A percentile compares a stretch with the other conserved stretches of the same genome.
Conservation (phyloP, 1,140 invertebrate genomes). For the Penaeus vannamei region DNA sequence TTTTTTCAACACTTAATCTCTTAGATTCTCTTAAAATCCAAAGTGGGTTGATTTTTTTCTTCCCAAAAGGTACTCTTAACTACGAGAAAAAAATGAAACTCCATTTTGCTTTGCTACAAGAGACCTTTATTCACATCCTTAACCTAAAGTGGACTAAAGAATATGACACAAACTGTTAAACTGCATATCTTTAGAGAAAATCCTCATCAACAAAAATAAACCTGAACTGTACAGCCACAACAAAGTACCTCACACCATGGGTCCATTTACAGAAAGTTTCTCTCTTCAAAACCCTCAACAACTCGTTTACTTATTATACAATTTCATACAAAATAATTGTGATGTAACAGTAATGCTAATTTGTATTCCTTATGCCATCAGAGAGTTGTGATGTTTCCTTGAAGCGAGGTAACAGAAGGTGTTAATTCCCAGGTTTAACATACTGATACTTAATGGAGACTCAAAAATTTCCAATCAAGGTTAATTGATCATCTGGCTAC, state of each 20-base stretch:
- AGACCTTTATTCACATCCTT: slow-evolving; percentile 66
- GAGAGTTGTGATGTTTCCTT: slow-evolving; percentile 49
- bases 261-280: slow-evolving; percentile 38
- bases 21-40: too few relatives aligned
- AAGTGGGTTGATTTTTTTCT: too few relatives aligned
- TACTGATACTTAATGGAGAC: too few relatives aligned
- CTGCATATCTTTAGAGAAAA: slow-evolving; percentile 63
- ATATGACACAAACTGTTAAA: slow-evolving; percentile 65
- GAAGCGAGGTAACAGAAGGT: slow-evolving; percentile 48
- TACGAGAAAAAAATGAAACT: too few relatives aligned
- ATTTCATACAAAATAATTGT: slow-evolving; percentile 61
- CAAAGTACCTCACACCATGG: slow-evolving; percentile 44
- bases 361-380: slow-evolving; percentile 53
- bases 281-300: slow-evolving; percentile 55
- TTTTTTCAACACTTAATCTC: too few relatives aligned
- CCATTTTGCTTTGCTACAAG: slow-evolving; percentile 58
- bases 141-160: slow-evolving; percentile 63
- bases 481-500: too few relatives aligned
- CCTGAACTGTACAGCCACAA: slow-evolving; percentile 62
- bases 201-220: slow-evolving; percentile 63
- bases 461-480: too few relatives aligned
- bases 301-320: slow-evolving; percentile 45
- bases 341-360: slow-evolving; percentile 50
- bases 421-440: slow-evolving; percentile 38
- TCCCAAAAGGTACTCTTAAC: too few relatives aligned